phyloP scores from a whole-genome alignment of 2,797 vertebrate species.

The Stomatorhinus walkeri region DNA sequence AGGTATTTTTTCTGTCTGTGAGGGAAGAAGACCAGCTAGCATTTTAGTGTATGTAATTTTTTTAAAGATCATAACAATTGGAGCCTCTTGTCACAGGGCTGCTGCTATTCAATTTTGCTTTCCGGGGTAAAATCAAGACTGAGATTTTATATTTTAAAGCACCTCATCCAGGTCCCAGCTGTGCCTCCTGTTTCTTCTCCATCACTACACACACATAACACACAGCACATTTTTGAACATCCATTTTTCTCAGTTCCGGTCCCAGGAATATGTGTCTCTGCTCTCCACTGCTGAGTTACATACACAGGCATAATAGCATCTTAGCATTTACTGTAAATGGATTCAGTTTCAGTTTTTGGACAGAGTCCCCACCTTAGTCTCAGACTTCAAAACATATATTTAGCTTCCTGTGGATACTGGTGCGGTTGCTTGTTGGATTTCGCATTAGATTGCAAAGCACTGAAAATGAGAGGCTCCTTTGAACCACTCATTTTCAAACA shows the following conservation, averaged over 20 bases:
- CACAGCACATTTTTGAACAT: not conserved
- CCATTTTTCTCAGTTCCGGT: not conserved
- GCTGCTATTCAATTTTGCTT: not conserved
- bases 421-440: not conserved
- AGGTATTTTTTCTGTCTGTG: not conserved
- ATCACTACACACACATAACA: no score
- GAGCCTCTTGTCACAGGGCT: not conserved
- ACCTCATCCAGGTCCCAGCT: not conserved
- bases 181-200: not conserved
- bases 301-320: not conserved
- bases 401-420: not conserved
- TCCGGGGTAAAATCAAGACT: not conserved
- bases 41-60: not conserved
- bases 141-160: constrained; percentile 2
- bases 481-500: not conserved
- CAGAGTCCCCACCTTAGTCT: not conserved
- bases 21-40: not conserved
- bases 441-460: not conserved
- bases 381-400: not conserved
- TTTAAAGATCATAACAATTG: not conserved
- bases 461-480: not conserved
- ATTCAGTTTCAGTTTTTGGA: not conserved
- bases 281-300: not conserved
- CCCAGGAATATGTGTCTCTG: not conserved
- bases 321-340: constrained; percentile 3